Base-by-base conservation (phyloP, 2,797 vertebrate genomes). In the Nasua narica region DNA sequence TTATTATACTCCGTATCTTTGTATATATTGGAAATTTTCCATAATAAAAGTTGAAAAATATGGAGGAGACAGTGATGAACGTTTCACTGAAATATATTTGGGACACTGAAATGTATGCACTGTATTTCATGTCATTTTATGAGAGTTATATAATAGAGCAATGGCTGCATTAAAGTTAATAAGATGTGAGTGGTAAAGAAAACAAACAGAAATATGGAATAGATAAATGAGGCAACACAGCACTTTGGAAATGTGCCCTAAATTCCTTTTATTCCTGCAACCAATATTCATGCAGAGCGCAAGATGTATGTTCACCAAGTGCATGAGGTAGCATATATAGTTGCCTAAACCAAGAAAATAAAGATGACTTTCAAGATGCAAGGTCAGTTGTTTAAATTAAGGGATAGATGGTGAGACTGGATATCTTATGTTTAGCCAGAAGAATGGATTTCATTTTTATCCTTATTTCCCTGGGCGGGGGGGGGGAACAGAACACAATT, bases 251-350 rank as follows among this genome's bases (percentile, higher is more conserved):
- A 23, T 48, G 2, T 69, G 21, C 32, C 12, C 37, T 62, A 18
- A 86, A n/a, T 32, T 72, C 5, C 29, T 74, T 94, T 21, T 58
- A 35, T 84, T 97, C 5, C 27, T 93, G 2, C 37, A 81, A 67
- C 3, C 2, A 65, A n/a, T 60, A 91, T n/a, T 1, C 40, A 27
- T 15, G 4, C 2, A 62, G 0, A 74, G 0, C 7, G 25, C 21
- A 35, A 52, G 10, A 35, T 0, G 1, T 37, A 13, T 5, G 0
- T 72, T 89, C 2, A 32, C 10, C 0, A 0, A 18, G 18, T 60
- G 7, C 14, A 21, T 25, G 19, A 56, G 10, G 10, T 29, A 2
- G 3, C 8, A 16, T 52, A 2, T 43, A 15, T 3, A 29, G 19
- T 46, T 82, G 9, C 18, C 54, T 60, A 60, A 95, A 4, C 60